These are phyloP conservation scores for Frankliniella fusca DNA, from an alignment of 2,888 invertebrate genomes.

Conservation along the genomic window DNA sequence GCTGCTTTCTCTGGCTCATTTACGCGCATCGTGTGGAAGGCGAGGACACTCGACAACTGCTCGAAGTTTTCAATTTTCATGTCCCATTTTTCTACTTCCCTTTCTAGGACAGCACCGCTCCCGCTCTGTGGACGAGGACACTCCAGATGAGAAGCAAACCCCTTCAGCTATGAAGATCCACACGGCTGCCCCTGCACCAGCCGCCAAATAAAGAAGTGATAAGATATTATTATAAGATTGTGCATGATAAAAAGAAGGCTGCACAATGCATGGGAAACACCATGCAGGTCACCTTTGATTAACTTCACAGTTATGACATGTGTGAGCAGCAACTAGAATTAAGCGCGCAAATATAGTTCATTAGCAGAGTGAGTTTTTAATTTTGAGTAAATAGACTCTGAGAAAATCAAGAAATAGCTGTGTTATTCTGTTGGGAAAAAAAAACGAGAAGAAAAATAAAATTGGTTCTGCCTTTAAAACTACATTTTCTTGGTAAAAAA, in stretches of 20 bases:
- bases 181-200: neutral
- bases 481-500: neutral
- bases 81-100: neutral
- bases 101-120: neutral
- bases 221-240: neutral
- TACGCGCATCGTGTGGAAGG: too few relatives aligned
- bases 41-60: too few relatives aligned
- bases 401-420: neutral
- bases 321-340: neutral
- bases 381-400: neutral
- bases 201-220: neutral
- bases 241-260: neutral
- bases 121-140: conserved; percentile 12
- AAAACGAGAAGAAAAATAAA: neutral
- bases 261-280: neutral
- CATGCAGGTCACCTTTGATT: neutral
- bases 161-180: neutral
- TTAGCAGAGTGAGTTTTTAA: neutral
- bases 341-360: conserved; percentile 2
- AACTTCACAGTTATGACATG: neutral
- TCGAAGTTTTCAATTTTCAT: neutral
- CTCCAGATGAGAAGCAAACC: neutral
- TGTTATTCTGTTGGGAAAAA: neutral
- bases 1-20: too few relatives aligned
- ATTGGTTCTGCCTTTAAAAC: neutral